Percentiles rank a stretch among this genome's conserved stretches.
phyloP scores from a whole-genome alignment of 2,797 vertebrate species.

The Capromys pilorides region DNA sequence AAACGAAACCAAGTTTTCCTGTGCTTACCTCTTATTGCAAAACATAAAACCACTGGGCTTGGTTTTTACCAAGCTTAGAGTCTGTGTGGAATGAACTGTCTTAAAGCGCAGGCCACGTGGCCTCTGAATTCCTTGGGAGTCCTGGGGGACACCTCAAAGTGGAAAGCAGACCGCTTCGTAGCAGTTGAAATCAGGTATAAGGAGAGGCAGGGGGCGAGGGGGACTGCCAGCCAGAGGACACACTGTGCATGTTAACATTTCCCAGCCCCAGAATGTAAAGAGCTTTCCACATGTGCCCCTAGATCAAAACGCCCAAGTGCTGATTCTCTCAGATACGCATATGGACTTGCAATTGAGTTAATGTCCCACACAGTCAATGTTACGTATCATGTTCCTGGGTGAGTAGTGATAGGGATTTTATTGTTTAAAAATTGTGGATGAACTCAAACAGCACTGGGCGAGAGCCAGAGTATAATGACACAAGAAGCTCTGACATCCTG shows the following conservation, averaged over 20 bases:
- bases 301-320: neutral
- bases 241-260: neutral
- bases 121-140: neutral
- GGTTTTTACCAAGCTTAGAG: conserved; percentile 44
- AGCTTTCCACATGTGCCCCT: neutral
- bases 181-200: conserved; percentile 1
- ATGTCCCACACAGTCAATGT: no score
- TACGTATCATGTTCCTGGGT: neutral
- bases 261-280: neutral
- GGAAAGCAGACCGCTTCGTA: neutral
- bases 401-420: neutral
- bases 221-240: neutral
- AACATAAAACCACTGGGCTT: conserved; percentile 44
- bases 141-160: neutral
- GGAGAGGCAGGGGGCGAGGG: neutral
- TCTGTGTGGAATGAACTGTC: neutral
- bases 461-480: neutral
- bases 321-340: neutral
- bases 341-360: neutral
- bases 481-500: neutral
- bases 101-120: neutral
- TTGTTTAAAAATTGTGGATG: neutral
- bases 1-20: conserved; percentile 44
- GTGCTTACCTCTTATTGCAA: conserved; percentile 42
- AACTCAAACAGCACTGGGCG: neutral